Evolutionary conservation across 2,797 vertebrate genomes (phyloP).

Genomic region (Phalloptychus januarius): DNA sequence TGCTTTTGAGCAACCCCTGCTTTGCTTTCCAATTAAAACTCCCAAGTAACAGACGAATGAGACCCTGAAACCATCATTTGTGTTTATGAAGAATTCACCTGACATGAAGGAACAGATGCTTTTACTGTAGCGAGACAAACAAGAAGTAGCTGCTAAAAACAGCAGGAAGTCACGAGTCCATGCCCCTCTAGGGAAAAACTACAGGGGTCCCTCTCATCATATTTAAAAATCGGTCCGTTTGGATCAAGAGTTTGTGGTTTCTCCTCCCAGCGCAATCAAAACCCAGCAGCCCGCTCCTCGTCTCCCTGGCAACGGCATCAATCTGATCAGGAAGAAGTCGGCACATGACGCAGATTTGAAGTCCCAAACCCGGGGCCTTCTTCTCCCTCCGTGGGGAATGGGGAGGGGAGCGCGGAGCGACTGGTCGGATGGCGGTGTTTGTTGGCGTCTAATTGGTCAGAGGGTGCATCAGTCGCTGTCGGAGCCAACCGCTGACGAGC

Average conservation of each 20-base stretch:
- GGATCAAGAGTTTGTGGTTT: constrained; percentile 28
- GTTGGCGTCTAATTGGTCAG: constrained; percentile 50
- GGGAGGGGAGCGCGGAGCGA: constrained; percentile 19
- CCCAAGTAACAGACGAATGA: constrained; percentile 23
- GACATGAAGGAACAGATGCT: constrained; percentile 34
- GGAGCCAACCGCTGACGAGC: constrained; percentile 90
- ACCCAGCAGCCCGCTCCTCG: constrained; percentile 23
- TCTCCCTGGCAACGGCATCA: constrained; percentile 56
- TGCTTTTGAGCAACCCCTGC: not conserved
- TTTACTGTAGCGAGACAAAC: constrained; percentile 63
- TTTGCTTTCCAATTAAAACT: not conserved
- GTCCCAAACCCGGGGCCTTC: constrained; percentile 39
- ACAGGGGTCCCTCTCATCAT: constrained; percentile 14
- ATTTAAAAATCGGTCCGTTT: constrained; percentile 53
- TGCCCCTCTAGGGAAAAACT: constrained; percentile 1
- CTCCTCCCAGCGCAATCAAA: constrained; percentile 38
- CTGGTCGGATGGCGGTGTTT: constrained; percentile 47
- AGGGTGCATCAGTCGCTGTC: constrained; percentile 87
- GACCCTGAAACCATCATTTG: constrained; percentile 21
- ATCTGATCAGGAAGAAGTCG: constrained; percentile 41
- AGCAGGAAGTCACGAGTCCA: constrained; percentile 60
- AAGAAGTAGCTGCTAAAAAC: constrained; percentile 63
- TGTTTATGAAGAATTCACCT: constrained; percentile 51
- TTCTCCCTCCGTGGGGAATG: constrained; percentile 24
- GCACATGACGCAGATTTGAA: constrained; percentile 35